A percentile compares a stretch with the other conserved stretches of the same genome.
phyloP scores from a whole-genome alignment of 2,113 vertebrate genomes.

The Caretta caretta region DNA sequence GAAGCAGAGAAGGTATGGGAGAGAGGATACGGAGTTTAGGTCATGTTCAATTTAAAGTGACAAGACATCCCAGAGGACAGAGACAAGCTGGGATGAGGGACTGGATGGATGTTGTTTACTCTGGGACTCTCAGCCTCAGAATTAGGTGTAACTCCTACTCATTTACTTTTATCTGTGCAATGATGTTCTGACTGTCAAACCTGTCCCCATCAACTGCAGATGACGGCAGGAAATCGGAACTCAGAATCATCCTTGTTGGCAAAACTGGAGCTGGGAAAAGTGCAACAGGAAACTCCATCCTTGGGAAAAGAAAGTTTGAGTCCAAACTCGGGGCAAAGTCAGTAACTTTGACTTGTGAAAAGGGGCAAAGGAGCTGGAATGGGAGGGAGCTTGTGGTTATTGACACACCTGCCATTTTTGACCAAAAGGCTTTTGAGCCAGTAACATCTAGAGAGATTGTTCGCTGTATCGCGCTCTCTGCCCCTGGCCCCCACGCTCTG shows the following conservation, averaged over 20 bases:
- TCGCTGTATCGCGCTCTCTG: slow-evolving; percentile 62
- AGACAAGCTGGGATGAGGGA: too few relatives aligned
- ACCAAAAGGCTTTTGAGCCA: slow-evolving; percentile 49
- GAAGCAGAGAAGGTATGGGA: too few relatives aligned
- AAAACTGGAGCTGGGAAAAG: slow-evolving; percentile 36
- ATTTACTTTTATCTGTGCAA: accelerated
- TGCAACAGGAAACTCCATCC: slow-evolving; percentile 32
- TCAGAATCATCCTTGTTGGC: slow-evolving; percentile 17
- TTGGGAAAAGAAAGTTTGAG: slow-evolving; percentile 52
- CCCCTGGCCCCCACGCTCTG: slow-evolving; percentile 72
- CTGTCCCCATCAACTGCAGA: accelerated
- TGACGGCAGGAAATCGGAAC: neutral
- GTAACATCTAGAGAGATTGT: slow-evolving; percentile 70
- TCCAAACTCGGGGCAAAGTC: slow-evolving; percentile 37
- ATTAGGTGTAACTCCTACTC: too few relatives aligned
- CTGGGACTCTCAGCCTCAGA: too few relatives aligned
- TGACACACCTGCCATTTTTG: slow-evolving; percentile 79
- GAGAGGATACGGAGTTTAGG: too few relatives aligned
- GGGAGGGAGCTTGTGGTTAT: slow-evolving; percentile 59
- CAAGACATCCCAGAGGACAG: too few relatives aligned
- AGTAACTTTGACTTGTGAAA: slow-evolving; percentile 61
- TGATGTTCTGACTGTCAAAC: neutral
- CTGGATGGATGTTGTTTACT: too few relatives aligned
- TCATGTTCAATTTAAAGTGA: too few relatives aligned
- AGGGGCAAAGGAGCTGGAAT: neutral